These are phyloP conservation scores for Drosophila sp. DNA, from an alignment of 1,140 invertebrate species.

Conservation along the genomic window DNA sequence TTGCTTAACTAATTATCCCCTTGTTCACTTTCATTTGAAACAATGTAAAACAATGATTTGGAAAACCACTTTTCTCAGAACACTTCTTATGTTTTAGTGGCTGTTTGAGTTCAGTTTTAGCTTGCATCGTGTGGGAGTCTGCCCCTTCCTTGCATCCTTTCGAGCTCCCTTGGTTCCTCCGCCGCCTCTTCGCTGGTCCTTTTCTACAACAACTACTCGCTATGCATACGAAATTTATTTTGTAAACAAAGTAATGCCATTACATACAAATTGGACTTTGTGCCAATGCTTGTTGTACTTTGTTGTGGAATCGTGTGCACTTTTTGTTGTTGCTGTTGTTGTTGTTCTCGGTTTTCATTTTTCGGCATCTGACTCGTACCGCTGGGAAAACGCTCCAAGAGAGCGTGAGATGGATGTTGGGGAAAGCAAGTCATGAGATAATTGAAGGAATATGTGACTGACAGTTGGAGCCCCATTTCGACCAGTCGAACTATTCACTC, in stretches of 20 bases:
- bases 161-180: not conserved
- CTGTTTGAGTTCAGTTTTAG: conserved; percentile 26
- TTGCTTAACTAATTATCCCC: no score
- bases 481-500: conserved; percentile 70
- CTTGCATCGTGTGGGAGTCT: conserved; percentile 22
- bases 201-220: conserved; percentile 58
- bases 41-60: no score
- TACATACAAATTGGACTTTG: conserved; percentile 81
- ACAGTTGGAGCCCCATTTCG: conserved; percentile 60
- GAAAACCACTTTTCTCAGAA: not conserved
- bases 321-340: conserved; percentile 19
- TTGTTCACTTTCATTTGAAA: no score
- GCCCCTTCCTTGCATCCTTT: not conserved
- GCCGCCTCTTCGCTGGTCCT: not conserved
- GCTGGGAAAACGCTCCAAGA: conserved; percentile 62
- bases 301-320: conserved; percentile 36
- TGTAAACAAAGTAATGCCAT: conserved; percentile 81
- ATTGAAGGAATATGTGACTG: conserved; percentile 62
- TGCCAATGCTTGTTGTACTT: conserved; percentile 65
- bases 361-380: conserved; percentile 10
- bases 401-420: not conserved
- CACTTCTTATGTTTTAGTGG: conserved; percentile 26
- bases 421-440: conserved; percentile 19
- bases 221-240: conserved; percentile 81
- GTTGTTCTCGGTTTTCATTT: conserved; percentile 30